Conservation (phyloP, 2,797 vertebrate species). For the Bradypodion pumilum region DNA sequence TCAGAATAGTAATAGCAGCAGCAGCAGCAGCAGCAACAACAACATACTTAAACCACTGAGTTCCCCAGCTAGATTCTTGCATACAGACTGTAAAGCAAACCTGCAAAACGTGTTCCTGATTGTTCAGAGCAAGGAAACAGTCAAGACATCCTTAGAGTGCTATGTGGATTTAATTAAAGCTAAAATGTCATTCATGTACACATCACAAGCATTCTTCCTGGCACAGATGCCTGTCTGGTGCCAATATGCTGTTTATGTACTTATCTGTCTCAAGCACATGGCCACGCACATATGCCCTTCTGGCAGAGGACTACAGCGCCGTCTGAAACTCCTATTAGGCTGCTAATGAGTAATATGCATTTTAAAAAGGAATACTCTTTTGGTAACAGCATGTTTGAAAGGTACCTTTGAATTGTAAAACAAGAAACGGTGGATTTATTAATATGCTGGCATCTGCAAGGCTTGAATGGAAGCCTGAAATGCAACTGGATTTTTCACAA, state of each 20-base stretch:
- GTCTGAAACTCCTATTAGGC: constrained; percentile 71
- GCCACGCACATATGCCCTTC: constrained; percentile 78
- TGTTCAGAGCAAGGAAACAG: constrained; percentile 67
- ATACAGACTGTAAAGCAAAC: not conserved
- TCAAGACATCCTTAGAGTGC: constrained; percentile 69
- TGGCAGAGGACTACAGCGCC: constrained; percentile 72
- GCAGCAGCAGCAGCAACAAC: too few species aligned
- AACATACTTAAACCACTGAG: too few species aligned
- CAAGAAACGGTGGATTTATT: constrained; percentile 71
- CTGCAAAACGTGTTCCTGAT: constrained; percentile 61
- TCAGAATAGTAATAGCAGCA: not conserved
- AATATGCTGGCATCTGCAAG: constrained; percentile 73
- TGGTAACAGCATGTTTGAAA: constrained; percentile 71
- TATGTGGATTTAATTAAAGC: constrained; percentile 73
- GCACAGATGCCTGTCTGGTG: constrained; percentile 76
- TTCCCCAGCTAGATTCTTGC: not conserved
- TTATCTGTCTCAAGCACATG: constrained; percentile 76
- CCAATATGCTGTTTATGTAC: constrained; percentile 77
- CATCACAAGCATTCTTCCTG: constrained; percentile 70
- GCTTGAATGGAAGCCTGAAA: constrained; percentile 63
- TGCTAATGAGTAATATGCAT: constrained; percentile 77
- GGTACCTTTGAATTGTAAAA: constrained; percentile 76
- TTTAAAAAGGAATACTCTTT: constrained; percentile 61
- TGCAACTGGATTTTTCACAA: constrained; percentile 72
- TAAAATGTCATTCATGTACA: constrained; percentile 75